Base-by-base conservation (phyloP, 2,113 vertebrate genomes). In the Mionectes macconnelli region DNA sequence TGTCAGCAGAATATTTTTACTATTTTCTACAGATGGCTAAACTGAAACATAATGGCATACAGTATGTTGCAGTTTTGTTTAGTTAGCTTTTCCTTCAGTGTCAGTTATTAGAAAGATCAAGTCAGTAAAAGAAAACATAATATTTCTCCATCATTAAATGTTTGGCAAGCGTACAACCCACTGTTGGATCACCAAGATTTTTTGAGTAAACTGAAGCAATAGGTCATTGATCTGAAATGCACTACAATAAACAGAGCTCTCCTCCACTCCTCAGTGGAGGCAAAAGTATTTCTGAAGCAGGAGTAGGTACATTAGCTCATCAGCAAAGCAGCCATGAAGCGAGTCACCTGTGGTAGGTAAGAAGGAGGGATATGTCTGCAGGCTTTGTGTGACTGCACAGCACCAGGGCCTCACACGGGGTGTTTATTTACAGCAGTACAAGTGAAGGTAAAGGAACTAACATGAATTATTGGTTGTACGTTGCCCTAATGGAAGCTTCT, bases 321-420 rank as follows among this genome's bases (percentile, higher is more conserved):
- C 72, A 95, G 87, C 82, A 95, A 93, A 94, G 94, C 96, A 95
- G 94, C 85, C 93, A 92, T 70, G 49, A 90, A 96, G 96, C 90
- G 0, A 78, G 90, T 44, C 86, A 84, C 79, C 87, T 45, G 78
- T 77, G 81, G n/a, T 40, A n/a, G 81, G n/a, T 50, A 37, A 66
- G 84, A 7, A 69, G 18, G 39, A 93, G 69, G 84, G 42, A 47
- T 14, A 50, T 67, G 87, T 39, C 69, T 50, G 85, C 60, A 72
- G 90, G 84, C 59, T 67, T 82, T 10, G 89, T 40, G 93, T 20
- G 56, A 27, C 72, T 35, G 75, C 84, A 75, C 75, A 76, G 85
- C 73, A 39, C 80, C 20, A 18, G 31, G 82, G 77, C 75, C 64
- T 69, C 87, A 52, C 42, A 11, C 5, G 5, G 72, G 53, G 1